These are phyloP conservation scores for Salvelinus namaycush DNA, from an alignment of 2,113 vertebrate genomes.

Conservation along the genomic window DNA sequence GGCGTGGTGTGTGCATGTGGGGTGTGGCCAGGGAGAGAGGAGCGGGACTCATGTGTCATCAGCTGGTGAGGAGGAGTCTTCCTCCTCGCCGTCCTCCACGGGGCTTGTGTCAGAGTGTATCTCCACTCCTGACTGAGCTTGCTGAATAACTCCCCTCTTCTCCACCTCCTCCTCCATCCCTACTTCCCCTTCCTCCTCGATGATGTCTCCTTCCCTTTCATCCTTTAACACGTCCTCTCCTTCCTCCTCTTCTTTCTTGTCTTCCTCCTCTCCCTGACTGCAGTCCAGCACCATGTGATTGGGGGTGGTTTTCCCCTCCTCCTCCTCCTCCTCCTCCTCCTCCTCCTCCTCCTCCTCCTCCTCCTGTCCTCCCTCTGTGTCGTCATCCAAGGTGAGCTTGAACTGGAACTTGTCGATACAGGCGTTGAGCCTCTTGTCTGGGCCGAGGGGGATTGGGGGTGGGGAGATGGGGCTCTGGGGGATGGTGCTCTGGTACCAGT, in stretches of 20 bases:
- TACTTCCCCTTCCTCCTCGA: slow-evolving; percentile 19
- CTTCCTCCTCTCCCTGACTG: slow-evolving; percentile 49
- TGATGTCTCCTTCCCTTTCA: slow-evolving; percentile 8
- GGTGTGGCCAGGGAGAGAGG: slow-evolving; percentile 29
- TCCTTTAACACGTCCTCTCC: slow-evolving; percentile 26
- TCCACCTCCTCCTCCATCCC: slow-evolving; percentile 53
- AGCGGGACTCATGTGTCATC: slow-evolving; percentile 77
- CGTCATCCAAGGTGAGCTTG: slow-evolving; percentile 74
- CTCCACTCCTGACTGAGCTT: slow-evolving; percentile 60
- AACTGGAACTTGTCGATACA: slow-evolving; percentile 78
- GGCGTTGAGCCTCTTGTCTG: slow-evolving; percentile 71
- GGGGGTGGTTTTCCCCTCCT: slow-evolving; percentile 31
- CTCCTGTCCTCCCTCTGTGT: slow-evolving; percentile 43
- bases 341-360: slow-evolving; percentile 9
- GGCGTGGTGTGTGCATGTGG: slow-evolving; percentile 23
- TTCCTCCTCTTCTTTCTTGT: slow-evolving; percentile 54
- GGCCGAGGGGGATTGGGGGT: slow-evolving; percentile 33
- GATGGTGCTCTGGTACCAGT: slow-evolving; percentile 93
- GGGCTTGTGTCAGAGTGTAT: slow-evolving; percentile 74
- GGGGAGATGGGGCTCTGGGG: slow-evolving; percentile 88
- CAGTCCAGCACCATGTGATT: slow-evolving; percentile 65
- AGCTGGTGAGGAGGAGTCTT: slow-evolving; percentile 75
- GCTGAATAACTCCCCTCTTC: slow-evolving; percentile 46
- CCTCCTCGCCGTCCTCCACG: slow-evolving; percentile 63
- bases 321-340: slow-evolving; percentile 13